These are phyloP conservation scores for Phalacrocorax brasilianus DNA, from an alignment of 2,113 vertebrate genomes.

Conservation along the genomic window DNA sequence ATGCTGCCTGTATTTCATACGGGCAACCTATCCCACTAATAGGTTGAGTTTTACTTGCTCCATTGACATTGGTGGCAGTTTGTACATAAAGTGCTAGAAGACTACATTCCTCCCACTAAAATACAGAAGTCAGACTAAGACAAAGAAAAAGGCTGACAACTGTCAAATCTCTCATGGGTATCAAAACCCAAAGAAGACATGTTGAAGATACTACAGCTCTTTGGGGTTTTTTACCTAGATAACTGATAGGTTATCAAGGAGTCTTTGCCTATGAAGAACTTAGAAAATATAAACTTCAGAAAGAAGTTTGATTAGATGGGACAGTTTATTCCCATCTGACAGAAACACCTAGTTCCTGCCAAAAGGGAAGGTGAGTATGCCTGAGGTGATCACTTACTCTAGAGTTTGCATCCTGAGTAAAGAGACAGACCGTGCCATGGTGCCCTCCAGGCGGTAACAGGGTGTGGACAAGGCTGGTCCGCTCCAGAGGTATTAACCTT, in stretches of 20 bases:
- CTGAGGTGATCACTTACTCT: background rate
- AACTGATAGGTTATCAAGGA: background rate
- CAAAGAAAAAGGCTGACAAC: background rate
- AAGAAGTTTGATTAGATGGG: background rate
- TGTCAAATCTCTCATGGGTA: background rate
- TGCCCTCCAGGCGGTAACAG: background rate
- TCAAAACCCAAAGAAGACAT: background rate
- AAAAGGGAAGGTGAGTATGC: background rate
- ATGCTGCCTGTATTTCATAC: background rate
- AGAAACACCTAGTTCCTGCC: background rate
- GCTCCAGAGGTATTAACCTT: background rate
- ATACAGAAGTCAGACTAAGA: background rate
- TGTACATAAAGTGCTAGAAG: background rate
- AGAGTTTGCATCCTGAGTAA: background rate
- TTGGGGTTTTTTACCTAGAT: background rate
- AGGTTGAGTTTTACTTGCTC: background rate
- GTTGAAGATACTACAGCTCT: background rate
- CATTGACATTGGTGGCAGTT: background rate
- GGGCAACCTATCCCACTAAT: rapidly evolving
- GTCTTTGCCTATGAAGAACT: background rate
- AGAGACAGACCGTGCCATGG: background rate
- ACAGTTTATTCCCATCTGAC: background rate
- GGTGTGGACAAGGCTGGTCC: background rate
- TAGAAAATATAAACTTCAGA: background rate
- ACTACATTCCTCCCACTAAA: background rate